A percentile compares a stretch with the other conserved stretches of the same genome.
These are phyloP conservation scores for Dicroscelio sp. DNA, from an alignment of 2,888 invertebrate genomes.

Conservation along the genomic window DNA sequence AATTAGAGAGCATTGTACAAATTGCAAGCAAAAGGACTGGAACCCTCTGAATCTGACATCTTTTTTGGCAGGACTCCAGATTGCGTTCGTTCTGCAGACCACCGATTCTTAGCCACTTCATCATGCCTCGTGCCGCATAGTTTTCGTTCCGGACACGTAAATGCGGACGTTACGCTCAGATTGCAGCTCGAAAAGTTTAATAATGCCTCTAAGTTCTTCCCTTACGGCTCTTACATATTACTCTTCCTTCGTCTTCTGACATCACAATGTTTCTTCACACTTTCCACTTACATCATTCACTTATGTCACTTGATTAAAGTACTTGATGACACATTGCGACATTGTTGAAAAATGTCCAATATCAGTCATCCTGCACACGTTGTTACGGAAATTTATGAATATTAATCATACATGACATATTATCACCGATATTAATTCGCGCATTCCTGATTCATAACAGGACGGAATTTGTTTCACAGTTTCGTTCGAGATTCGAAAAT, in stretches of 20 bases:
- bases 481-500: too few species aligned
- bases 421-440: conserved; percentile 20
- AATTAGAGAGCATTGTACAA: conserved; percentile 88
- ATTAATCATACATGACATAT: conserved; percentile 39
- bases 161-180: conserved; percentile 86
- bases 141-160: conserved; percentile 89
- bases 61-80: conserved; percentile 87
- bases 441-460: too few species aligned
- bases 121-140: conserved; percentile 89
- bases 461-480: too few species aligned
- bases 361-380: conserved; percentile 55
- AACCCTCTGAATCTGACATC: conserved; percentile 85
- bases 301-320: conserved; percentile 77
- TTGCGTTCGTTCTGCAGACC: conserved; percentile 87
- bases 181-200: conserved; percentile 86
- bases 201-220: conserved; percentile 84
- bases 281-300: conserved; percentile 78
- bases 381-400: conserved; percentile 61
- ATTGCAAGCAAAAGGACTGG: conserved; percentile 88
- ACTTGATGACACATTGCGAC: conserved; percentile 73
- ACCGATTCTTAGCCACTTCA: conserved; percentile 90
- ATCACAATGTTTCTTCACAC: conserved; percentile 76
- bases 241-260: conserved; percentile 67
- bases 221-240: conserved; percentile 69
- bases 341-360: conserved; percentile 60